Base-by-base conservation (phyloP, 2,797 vertebrate species). In the Onychomys arenicola region DNA sequence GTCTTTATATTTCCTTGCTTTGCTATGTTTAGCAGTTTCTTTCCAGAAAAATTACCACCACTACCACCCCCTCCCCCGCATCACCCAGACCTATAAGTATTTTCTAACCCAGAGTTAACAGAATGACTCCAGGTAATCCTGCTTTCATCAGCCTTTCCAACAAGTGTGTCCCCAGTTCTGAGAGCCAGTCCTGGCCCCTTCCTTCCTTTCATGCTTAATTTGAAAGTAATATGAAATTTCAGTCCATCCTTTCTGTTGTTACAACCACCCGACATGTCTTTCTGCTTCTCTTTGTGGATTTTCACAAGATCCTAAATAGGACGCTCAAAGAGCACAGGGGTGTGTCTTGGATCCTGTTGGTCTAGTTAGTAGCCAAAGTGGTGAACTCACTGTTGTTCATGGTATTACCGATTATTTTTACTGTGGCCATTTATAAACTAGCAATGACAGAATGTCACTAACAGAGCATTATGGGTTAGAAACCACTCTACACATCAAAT, bases 211-310 rank as follows among this genome's bases (percentile, higher is more conserved):
- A 75, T 57, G 43, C 32, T 69, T 91, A 88, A 43, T 55, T 73
- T 73, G n/a, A 92, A 97, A 86, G 67, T 71, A 65, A 75, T 27
- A 83, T 32, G 32, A 96, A 95, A 81, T 94, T 95, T 67, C 21
- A 19, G 55, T 32, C 29, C 1, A 57, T 8, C 82, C 40, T 32
- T 91, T 84, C 81, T 86, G 16, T 43, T 6, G 65, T 88, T 55
- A n/a, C 80, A 37, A 43, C 77, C 57, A 21, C 25, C 75, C 1
- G 55, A 37, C 52, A 14, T 67, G n/a, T 10, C 29, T 71, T 93
- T 94, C 37, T 77, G 32, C 73, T 91, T 95, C 27, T 76, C 65
- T 80, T 78, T 73, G 59, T n/a, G 16, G 19, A 80, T 75, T 89
- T 73, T 52, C 77, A 61, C 14, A 40, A n/a, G 9, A 32, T 86